These are phyloP conservation scores for Hyles lineata DNA, from an alignment of 2,888 invertebrate genomes.

Conservation along the genomic window DNA sequence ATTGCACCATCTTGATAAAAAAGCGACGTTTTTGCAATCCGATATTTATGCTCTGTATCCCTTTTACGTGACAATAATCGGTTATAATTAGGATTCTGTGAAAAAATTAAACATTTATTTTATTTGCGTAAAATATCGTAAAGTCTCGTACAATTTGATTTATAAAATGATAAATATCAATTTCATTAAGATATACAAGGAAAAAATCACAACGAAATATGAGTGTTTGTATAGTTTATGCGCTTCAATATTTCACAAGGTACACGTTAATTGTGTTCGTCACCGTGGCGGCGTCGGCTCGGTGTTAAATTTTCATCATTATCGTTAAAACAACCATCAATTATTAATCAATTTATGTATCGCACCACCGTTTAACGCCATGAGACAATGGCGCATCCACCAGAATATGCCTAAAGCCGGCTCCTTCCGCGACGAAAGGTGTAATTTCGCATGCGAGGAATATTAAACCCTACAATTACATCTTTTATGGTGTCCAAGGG, in stretches of 20 bases:
- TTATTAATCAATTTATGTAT: constrained; percentile 21
- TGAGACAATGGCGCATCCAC: constrained; percentile 26
- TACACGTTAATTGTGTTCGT: neutral
- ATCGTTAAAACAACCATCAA: neutral
- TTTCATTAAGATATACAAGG: neutral
- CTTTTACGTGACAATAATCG: too few species aligned
- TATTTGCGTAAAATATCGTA: too few species aligned
- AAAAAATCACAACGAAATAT: neutral
- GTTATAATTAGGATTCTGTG: too few species aligned
- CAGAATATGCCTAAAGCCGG: neutral
- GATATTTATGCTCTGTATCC: too few species aligned
- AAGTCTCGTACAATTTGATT: too few species aligned
- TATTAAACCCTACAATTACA: constrained; percentile 15
- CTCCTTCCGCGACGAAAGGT: constrained; percentile 29
- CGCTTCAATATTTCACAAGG: constrained; percentile 3
- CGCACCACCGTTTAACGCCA: constrained; percentile 3
- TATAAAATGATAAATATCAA: too few species aligned
- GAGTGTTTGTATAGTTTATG: neutral
- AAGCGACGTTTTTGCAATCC: neutral
- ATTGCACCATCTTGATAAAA: neutral
- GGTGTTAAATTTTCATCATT: neutral
- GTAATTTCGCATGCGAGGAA: constrained; percentile 17
- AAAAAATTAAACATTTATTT: too few species aligned
- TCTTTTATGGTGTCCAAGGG: constrained; percentile 15
- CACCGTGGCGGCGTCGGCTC: neutral